Evolutionary conservation across 2,888 invertebrate species (phyloP), one percentile per base, ranked within the genome.

Genomic region (Hyles lineata): DNA sequence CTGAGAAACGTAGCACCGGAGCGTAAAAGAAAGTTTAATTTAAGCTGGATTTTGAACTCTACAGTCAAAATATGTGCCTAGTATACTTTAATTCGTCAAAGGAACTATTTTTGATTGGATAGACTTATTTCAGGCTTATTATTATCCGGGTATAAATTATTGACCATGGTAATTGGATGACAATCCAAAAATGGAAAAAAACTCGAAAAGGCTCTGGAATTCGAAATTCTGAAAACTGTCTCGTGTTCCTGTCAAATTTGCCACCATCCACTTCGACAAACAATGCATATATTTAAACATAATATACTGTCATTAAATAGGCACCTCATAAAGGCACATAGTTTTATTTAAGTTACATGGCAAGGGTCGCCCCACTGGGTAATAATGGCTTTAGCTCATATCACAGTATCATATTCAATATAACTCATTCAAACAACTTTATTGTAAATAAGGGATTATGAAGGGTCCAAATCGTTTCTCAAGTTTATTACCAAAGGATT

Each of bases 331-430:
- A n/a, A 55, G 55, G 19, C n/a, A 55, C n/a, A 17, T 55, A 55
- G 19, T n/a, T n/a, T n/a, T 55, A n/a, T 55, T 55, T 55, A 55
- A 55, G n/a, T 55, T 55, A 55, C 55, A 15, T 55, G 19, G 55
- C n/a, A 55, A 55, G 55, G 55, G 55, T 55, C n/a, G 55, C 55
- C 5, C n/a, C 19, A 19, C 55, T 55, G 5, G n/a, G n/a, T 7
- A n/a, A 55, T 55, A 55, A 55, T 55, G 55, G 55, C 55, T 55
- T 55, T 55, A 17, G 55, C 55, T 55, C 55, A n/a, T 55, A 55
- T n/a, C 19, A 55, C 55, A 6, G 55, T 55, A 55, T 55, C 55
- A 55, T 55, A n/a, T 55, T 55, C n/a, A 55, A n/a, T 2, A 55
- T 55, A n/a, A 55, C 55, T n/a, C 55, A 55, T 7, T 55, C 55